phyloP scores from a whole-genome alignment of 2,888 invertebrate species.

The Leistus spinibarbis region DNA sequence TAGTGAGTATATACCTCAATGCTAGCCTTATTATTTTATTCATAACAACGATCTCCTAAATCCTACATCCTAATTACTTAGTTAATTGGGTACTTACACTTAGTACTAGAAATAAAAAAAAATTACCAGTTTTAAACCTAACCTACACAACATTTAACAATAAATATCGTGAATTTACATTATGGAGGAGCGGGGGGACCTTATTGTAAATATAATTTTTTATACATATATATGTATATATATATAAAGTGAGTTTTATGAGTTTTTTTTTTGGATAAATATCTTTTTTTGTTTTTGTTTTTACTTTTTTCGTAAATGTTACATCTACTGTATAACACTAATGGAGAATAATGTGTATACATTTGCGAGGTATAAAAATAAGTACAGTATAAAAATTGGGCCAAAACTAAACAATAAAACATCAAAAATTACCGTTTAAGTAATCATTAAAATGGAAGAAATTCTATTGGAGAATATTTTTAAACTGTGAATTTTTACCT shows the following conservation, averaged over 20 bases:
- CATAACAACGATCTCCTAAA: slow-evolving; percentile 30
- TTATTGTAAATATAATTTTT: background rate
- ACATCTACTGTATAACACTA: slow-evolving; percentile 30
- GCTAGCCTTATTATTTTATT: slow-evolving; percentile 39
- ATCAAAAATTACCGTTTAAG: slow-evolving; percentile 27
- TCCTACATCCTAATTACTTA: slow-evolving; percentile 26
- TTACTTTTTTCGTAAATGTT: slow-evolving; percentile 21
- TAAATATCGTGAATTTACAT: slow-evolving; percentile 40
- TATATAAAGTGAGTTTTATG: background rate
- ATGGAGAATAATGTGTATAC: slow-evolving; percentile 37
- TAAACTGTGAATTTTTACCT: background rate
- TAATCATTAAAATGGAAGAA: slow-evolving; percentile 18
- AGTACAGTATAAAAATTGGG: slow-evolving; percentile 37
- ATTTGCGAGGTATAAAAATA: slow-evolving; percentile 39
- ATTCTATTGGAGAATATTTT: slow-evolving; percentile 25
- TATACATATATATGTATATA: background rate
- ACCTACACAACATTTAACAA: slow-evolving; percentile 49
- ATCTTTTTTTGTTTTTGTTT: slow-evolving; percentile 32
- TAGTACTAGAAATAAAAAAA: slow-evolving; percentile 30
- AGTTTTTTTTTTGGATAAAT: slow-evolving; percentile 6
- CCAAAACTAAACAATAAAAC: slow-evolving; percentile 24
- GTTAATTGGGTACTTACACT: slow-evolving; percentile 19
- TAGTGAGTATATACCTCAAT: slow-evolving; percentile 7
- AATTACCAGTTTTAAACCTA: slow-evolving; percentile 27
- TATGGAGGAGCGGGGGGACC: background rate